A percentile compares a stretch with the other conserved stretches of the same genome.
Evolutionary conservation across 1,140 invertebrate genomes (phyloP).

Genomic region (Drosophila obscura): DNA sequence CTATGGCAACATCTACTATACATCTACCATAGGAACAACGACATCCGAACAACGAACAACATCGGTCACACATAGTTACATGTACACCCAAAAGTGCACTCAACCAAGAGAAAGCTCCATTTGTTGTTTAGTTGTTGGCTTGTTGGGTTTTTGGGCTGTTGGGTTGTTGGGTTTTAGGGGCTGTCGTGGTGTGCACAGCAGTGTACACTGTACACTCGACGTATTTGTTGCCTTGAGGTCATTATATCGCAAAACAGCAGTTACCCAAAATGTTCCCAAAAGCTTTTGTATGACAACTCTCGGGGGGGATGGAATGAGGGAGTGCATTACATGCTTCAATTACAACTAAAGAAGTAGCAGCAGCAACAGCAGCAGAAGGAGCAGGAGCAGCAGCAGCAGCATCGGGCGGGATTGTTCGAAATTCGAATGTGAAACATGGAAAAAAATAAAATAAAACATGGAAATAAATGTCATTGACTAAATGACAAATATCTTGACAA

Average conservation of each 20-base stretch:
- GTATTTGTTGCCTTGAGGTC: constrained; percentile 75
- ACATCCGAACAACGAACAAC: constrained; percentile 28
- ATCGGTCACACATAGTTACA: constrained; percentile 79
- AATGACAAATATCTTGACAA: constrained; percentile 78
- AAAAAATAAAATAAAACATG: constrained; percentile 64
- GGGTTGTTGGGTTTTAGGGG: not conserved
- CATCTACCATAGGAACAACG: not conserved
- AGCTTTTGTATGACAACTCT: constrained; percentile 76
- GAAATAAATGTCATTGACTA: constrained; percentile 81
- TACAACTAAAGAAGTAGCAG: constrained; percentile 42
- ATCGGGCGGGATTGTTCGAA: constrained; percentile 61
- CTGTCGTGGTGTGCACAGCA: no score
- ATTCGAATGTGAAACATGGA: constrained; percentile 58
- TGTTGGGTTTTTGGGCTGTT: constrained; percentile 24
- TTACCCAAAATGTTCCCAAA: constrained; percentile 80
- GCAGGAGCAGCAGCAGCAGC: constrained; percentile 31
- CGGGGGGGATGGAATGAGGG: constrained; percentile 7
- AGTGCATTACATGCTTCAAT: constrained; percentile 79
- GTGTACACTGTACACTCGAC: no score
- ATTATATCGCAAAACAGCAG: constrained; percentile 80
- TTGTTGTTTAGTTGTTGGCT: constrained; percentile 69
- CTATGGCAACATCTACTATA: constrained; percentile 3
- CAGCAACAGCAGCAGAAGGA: constrained; percentile 29
- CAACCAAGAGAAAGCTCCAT: constrained; percentile 71
- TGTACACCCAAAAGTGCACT: constrained; percentile 76